Conservation (phyloP, 2,888 invertebrate genomes). For the Phania funesta region DNA sequence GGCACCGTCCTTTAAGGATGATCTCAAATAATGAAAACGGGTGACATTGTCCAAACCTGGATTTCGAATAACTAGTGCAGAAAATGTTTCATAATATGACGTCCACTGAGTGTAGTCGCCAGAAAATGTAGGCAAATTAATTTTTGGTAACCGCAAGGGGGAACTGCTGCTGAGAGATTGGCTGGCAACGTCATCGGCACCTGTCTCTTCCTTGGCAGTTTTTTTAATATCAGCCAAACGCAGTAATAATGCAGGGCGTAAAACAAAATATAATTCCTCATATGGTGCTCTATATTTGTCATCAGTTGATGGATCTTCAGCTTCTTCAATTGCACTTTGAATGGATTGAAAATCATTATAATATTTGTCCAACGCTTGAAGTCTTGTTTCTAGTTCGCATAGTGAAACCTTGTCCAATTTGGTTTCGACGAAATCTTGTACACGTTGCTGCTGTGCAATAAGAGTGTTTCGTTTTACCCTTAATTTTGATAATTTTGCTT, state of each 20-base stretch:
- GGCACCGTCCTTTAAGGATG: constrained; percentile 22
- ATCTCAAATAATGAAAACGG: constrained; percentile 5
- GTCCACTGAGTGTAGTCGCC: constrained; percentile 30
- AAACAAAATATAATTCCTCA: background rate
- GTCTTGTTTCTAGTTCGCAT: constrained; percentile 15
- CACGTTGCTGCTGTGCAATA: constrained; percentile 30
- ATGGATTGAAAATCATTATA: background rate
- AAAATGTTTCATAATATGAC: constrained; percentile 23
- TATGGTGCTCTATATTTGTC: background rate
- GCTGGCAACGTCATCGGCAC: background rate
- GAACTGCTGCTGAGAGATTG: background rate
- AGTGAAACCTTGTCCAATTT: constrained; percentile 5
- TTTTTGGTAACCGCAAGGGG: constrained; percentile 4
- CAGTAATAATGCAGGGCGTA: background rate
- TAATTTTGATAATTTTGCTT: constrained; percentile 24
- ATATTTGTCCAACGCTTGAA: constrained; percentile 2
- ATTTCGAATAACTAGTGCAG: constrained; percentile 11
- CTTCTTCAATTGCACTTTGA: constrained; percentile 6
- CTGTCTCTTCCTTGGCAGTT: background rate
- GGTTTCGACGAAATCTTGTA: constrained; percentile 6
- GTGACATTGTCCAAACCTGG: constrained; percentile 3
- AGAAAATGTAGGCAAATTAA: constrained; percentile 11
- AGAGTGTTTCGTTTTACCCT: constrained; percentile 18
- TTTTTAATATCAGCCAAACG: constrained; percentile 1
- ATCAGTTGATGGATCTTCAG: background rate